Evolutionary conservation across 2,888 invertebrate genomes (phyloP), one percentile per base, ranked within the genome.

Genomic region (Tenthredo mesomela): DNA sequence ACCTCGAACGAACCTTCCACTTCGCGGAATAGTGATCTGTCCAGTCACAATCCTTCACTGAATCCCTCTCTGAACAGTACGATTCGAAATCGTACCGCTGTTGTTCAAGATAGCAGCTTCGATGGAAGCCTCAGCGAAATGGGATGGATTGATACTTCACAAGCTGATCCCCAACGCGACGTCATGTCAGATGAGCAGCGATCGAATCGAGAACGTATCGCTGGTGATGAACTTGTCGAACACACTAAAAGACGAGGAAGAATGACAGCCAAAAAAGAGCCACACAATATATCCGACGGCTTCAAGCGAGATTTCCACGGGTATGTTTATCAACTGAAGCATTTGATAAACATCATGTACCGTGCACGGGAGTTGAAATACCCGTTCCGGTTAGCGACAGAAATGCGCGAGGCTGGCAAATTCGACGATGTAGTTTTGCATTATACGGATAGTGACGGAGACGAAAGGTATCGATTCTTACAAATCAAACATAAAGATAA

Each of bases 351-450:
- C 9, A 43, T 10, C 9, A 43, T 43, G 43, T 9, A 43, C 6
- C 82, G 85, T 43, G 43, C 43, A 10, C 40, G 86, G 1, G 47
- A 37, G 9, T 73, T 84, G n/a, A 54, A 65, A 0, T 84, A 77
- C 37, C 21, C 43, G 0, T 85, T 86, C 84, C 47, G 58, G n/a
- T 61, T 86, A 15, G 73, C 84, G 47, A 84, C 85, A 5, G 86
- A 85, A 65, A 80, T 86, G 33, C 70, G 84, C 15, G 61, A 15
- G 2, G 86, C 85, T 3, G 80, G 80, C 6, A 84, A 86, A 33
- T 87, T 86, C 65, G 85, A 80, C 75, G 84, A 65, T 40, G n/a
- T 70, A n/a, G 84, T 85, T 67, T 83, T 84, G 47, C 58, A 18
- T 9, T 86, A 75, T 50, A 1, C 37, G 5, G 54, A 18, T 9